Percentiles rank a stretch among this genome's conserved stretches.
Conservation (phyloP, 2,113 vertebrate species). For the Percopsis transmontana region DNA sequence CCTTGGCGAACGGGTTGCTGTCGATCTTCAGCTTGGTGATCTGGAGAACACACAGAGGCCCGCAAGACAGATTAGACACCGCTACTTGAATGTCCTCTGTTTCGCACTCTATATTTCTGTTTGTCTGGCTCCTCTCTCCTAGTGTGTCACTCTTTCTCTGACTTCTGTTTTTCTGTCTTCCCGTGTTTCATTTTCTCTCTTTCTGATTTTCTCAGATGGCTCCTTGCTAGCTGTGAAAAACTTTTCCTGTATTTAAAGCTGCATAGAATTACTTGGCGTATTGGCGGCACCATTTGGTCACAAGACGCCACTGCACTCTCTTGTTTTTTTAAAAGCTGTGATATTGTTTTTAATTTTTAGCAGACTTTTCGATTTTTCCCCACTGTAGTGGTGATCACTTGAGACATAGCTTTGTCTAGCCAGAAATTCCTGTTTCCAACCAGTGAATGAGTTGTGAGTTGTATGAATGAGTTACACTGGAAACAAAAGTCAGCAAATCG, state of each 20-base stretch:
- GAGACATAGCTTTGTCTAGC: too few relatives aligned
- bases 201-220: slow-evolving; percentile 1
- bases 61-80: background rate
- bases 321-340: slow-evolving; percentile 1
- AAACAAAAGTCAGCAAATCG: too few relatives aligned
- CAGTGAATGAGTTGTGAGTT: too few relatives aligned
- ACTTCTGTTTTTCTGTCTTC: background rate
- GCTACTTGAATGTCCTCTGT: background rate
- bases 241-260: too few relatives aligned
- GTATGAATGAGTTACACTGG: too few relatives aligned
- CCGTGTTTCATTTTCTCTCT: background rate
- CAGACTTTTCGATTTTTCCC: background rate
- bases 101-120: background rate
- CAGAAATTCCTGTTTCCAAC: too few relatives aligned
- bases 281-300: too few relatives aligned
- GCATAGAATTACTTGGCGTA: too few relatives aligned
- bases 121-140: background rate
- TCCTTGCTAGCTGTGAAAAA: background rate
- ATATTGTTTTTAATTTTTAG: background rate
- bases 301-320: background rate
- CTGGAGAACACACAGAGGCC: slow-evolving; percentile 71
- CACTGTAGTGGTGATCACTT: too few relatives aligned
- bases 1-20: slow-evolving; percentile 99
- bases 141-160: background rate
- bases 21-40: slow-evolving; percentile 99